Evolutionary conservation across 2,113 vertebrate species (phyloP), one percentile per base, ranked within the genome.

Genomic region (Panthera tigris): DNA sequence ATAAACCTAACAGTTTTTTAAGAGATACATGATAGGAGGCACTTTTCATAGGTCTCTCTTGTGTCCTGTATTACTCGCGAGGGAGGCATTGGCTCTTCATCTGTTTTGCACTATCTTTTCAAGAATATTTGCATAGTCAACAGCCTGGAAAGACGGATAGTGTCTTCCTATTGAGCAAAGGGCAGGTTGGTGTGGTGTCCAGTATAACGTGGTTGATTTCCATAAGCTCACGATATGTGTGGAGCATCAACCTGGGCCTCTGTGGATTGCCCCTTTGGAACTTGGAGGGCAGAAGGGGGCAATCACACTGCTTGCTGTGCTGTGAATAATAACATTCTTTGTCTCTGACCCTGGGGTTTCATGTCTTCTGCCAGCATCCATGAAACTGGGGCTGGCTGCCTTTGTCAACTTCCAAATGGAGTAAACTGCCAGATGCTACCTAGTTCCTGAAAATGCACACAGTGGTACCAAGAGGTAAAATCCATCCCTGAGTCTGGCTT

Each of bases 281-380:
- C 12, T 1, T 3, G 4, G 45, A 11, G 3, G 3, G 52, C 36
- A 33, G 7, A 45, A 13, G 15, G 50, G 3, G 7, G 4, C 55
- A 63, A 25, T 36, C 3, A 29, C 6, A 16, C 8, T 66, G 45
- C 13, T 50, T 33, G 31, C 7, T 3, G 13, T 69, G 57, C 10
- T 33, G 71, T 63, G 36, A 74, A 61, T 41, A 27, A 33, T 2
- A 76, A 45, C 10, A 13, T 21, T 23, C 57, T 61, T 27, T 50
- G 14, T 79, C 88, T 90, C 73, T 66, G 73, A 50, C 33, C 29
- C 41, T 5, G 6, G 73, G 45, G 45, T 66, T 78, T 90, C 7
- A 0, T 90, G 21, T 79, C 74, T 79, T 50, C 73, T 19, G 45
- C 15, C 74, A 39, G 61, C 33, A 21, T 80, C 50, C 31, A 4